Base-by-base conservation (phyloP, 2,888 invertebrate genomes). In the Perdita meconis region DNA sequence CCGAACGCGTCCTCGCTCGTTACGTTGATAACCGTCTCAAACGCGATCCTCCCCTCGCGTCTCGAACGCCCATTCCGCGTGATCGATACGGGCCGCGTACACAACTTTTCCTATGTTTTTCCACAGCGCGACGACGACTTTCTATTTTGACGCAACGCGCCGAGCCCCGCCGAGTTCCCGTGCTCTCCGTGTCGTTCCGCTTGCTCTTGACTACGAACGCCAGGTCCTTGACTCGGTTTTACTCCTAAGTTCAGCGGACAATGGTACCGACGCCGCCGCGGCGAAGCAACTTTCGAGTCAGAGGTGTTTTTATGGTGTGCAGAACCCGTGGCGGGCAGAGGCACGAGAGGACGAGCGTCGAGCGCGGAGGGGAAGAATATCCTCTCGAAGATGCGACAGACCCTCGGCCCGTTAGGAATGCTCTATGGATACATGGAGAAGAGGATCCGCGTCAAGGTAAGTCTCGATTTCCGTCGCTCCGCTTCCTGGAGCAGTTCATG, bases 361-460 rank as follows among this genome's bases (percentile, higher is more conserved):
- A 73, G 84, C 82, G 19, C 69, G 40, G 87, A 88, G 36, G 85
- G 86, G 24, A 93, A 92, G 63, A 94, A 95, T 88, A 85, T 95
- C 59, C 92, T 95, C 70, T 91, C 92, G 6, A 93, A 92, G 61
- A 95, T 96, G 92, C 93, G 94, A 44, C 88, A 85, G 0, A 93
- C 92, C 22, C 55, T 89, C 1, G 96, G 97, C 0, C 97, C 97
- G 0, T 91, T 96, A 34, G 92, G 93, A 0, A 90, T 94, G n/a
- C 92, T 97, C 13, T 94, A 93, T 79, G 93, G 94, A 19, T 96
- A 94, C 86, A 94, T 95, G 87, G 95, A 95, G 79, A 92, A 93
- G 57, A 93, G 94, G 78, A 92, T 94, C 0, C 93, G 94, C 88
- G 93, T 96, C 24, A 95, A 95, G 95, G 96, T 96, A 93, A 91